These are phyloP conservation scores for Beroe forskalii DNA, from an alignment of 37 sponge, comb jelly and placozoan genomes.

Conservation along the genomic window DNA sequence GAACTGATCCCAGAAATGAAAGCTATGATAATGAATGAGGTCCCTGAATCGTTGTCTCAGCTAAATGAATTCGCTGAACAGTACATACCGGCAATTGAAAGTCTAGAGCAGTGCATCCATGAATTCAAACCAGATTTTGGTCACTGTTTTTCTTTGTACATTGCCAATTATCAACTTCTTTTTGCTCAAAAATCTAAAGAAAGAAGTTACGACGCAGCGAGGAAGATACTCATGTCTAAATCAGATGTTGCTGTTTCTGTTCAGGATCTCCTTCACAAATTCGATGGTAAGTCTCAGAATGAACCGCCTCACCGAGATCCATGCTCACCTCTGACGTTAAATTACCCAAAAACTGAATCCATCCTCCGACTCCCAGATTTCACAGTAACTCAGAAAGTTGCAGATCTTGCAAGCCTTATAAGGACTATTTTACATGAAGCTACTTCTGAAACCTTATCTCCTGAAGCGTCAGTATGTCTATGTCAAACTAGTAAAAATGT, in stretches of 20 bases:
- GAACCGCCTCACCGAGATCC: constrained; percentile 10
- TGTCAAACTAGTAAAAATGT: constrained; percentile 8
- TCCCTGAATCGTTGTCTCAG: constrained; percentile 1
- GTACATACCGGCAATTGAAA: background rate
- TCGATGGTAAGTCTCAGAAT: background rate
- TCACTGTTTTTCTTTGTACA: background rate
- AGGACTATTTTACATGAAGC: background rate
- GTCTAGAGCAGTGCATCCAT: background rate
- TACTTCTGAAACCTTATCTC: background rate
- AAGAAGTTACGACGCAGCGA: background rate
- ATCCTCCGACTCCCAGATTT: constrained; percentile 33
- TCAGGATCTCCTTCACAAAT: background rate
- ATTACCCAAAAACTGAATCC: background rate
- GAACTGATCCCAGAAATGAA: constrained; percentile 18
- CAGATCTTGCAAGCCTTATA: background rate
- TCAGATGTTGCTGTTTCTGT: background rate
- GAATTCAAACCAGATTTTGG: background rate
- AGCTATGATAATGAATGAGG: background rate
- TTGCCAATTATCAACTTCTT: background rate
- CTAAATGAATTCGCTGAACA: background rate
- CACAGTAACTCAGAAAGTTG: background rate
- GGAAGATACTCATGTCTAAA: constrained; percentile 8
- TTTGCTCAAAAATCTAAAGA: constrained; percentile 44
- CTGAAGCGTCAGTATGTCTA: background rate
- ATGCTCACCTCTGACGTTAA: constrained; percentile 29